Evolutionary conservation across 2,888 invertebrate species (phyloP).

Genomic region (Nomada goodeniana): DNA sequence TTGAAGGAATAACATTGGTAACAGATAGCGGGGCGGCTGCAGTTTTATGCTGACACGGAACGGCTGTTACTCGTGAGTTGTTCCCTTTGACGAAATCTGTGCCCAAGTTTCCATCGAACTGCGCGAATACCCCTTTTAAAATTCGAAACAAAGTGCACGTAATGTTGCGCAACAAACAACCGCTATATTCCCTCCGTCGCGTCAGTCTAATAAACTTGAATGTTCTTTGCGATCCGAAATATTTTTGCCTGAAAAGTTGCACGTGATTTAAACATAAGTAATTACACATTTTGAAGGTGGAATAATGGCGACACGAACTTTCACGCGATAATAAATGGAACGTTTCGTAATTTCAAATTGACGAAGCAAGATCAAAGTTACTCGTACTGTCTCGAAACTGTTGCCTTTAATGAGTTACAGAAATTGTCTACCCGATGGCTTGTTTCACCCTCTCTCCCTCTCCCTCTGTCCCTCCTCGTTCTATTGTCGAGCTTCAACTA

Average conservation of each 20-base stretch:
- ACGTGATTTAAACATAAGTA: background rate
- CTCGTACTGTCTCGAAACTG: background rate
- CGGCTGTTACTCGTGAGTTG: conserved; percentile 38
- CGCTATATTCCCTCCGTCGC: background rate
- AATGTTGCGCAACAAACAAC: conserved; percentile 19
- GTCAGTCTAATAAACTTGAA: background rate
- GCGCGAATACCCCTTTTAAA: conserved; percentile 27
- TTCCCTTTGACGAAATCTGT: conserved; percentile 56
- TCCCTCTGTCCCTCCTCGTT: background rate
- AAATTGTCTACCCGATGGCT: background rate
- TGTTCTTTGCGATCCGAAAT: no score
- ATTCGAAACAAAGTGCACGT: conserved; percentile 36
- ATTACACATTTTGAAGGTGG: background rate
- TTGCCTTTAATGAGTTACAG: conserved; percentile 1
- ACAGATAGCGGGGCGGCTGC: conserved; percentile 45
- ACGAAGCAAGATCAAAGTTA: background rate
- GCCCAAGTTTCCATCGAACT: conserved; percentile 36
- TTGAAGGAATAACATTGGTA: conserved; percentile 51
- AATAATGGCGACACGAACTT: no score
- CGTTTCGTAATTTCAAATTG: background rate
- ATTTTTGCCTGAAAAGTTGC: no score
- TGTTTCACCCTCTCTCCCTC: background rate
- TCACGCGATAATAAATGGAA: no score
- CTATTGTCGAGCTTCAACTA: background rate
- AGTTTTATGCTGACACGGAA: conserved; percentile 54